Base-by-base conservation (phyloP, 2,113 vertebrate genomes). In the Eidolon helvum region DNA sequence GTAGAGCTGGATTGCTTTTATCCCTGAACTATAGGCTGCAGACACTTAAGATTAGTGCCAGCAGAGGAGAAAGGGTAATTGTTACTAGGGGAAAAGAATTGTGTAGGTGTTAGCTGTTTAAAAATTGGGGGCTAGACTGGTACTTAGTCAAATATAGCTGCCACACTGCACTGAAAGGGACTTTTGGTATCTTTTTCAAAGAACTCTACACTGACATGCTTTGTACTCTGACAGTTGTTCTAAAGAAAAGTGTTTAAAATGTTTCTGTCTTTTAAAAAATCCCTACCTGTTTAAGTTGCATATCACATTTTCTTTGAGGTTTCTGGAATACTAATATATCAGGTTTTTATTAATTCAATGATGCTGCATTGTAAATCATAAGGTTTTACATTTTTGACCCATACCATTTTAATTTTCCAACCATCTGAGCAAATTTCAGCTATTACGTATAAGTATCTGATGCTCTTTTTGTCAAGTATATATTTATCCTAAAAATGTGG, bases 321-420 rank as follows among this genome's bases (percentile, higher is more conserved):
- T 97, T 97, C 82, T 91, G 87, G 82, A 95, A 61, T 98, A 91
- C 91, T 97, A 97, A 96, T 87, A 87, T 96, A 91, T 91, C 0
- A 4, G 12, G 19, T 94, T 97, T 98, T 97, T 97, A 96, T 96
- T 97, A 98, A 98, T 97, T 97, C 63, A 94, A 86, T 91, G 80
- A 86, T 92, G 74, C 63, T 88, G 85, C 48, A 72, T 85, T 97
- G 91, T 97, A 98, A 98, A 98, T 97, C 77, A 97, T 84, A 90
- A 97, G 45, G 57, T 97, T 97, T 97, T 98, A 91, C 10, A 7
- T 90, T 86, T n/a, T 98, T 97, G 93, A 79, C 75, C 97, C 53
- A 33, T 87, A 66, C 72, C 43, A 5, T 96, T 96, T 96, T 82
- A 97, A 96, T 98, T 97, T 97, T 97, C 91, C 45, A 94, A 95